Percentiles rank a stretch among this genome's conserved stretches.
phyloP scores from a whole-genome alignment of 2,888 invertebrate genomes.

The Oeneis ivallda region DNA sequence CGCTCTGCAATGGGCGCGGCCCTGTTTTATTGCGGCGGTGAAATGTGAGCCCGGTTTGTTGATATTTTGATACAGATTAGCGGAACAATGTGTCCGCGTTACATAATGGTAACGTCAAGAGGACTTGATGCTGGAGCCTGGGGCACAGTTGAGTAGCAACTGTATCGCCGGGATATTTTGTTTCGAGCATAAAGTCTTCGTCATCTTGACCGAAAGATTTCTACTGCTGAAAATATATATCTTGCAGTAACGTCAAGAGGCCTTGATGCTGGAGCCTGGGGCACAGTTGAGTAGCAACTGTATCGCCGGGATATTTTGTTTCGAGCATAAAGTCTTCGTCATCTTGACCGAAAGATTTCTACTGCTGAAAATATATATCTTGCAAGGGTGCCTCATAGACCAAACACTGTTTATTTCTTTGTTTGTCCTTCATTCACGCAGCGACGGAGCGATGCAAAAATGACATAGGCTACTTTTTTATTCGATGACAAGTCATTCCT shows the following conservation, averaged over 20 bases:
- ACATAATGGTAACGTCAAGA: background rate
- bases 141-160: background rate
- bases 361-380: too few relatives aligned
- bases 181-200: too few relatives aligned
- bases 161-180: background rate
- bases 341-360: too few relatives aligned
- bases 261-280: background rate
- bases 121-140: background rate
- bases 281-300: background rate
- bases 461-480: too few relatives aligned
- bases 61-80: conserved; percentile 45
- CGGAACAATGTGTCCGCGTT: conserved; percentile 24
- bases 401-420: too few relatives aligned
- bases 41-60: conserved; percentile 43
- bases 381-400: too few relatives aligned
- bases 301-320: background rate
- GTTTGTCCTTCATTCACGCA: too few relatives aligned
- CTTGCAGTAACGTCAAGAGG: background rate
- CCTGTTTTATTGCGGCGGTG: conserved; percentile 49
- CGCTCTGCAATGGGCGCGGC: conserved; percentile 64
- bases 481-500: too few relatives aligned
- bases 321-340: too few relatives aligned
- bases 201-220: too few relatives aligned
- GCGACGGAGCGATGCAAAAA: too few relatives aligned
- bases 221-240: too few relatives aligned